Evolutionary conservation across 2,888 invertebrate genomes (phyloP).

Genomic region (Entomobrya multifasciata): DNA sequence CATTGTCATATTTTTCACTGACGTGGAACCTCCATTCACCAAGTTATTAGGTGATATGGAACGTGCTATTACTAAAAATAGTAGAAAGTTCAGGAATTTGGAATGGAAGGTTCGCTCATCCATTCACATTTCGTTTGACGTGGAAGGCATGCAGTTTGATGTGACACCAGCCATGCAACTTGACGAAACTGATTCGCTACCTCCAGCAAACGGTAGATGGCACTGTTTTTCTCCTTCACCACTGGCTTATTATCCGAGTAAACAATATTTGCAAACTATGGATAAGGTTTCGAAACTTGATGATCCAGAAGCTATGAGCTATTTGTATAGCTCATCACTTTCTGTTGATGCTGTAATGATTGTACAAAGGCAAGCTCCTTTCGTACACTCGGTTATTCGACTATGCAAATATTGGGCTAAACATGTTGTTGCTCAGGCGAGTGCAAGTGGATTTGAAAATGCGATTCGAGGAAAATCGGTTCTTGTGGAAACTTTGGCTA

Average conservation of each 20-base stretch:
- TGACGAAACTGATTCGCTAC: constrained; percentile 50
- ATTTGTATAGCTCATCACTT: constrained; percentile 58
- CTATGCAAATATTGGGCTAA: constrained; percentile 57
- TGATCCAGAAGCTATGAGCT: constrained; percentile 46
- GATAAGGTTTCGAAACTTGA: constrained; percentile 47
- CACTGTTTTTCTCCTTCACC: constrained; percentile 45
- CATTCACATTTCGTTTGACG: constrained; percentile 59
- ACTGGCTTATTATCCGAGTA: constrained; percentile 47
- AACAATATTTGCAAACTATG: constrained; percentile 49
- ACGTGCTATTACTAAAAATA: constrained; percentile 20
- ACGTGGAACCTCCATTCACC: constrained; percentile 48
- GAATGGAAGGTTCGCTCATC: constrained; percentile 49
- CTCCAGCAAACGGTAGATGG: too few species aligned
- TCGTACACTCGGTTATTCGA: constrained; percentile 59
- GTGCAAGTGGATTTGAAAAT: too few species aligned
- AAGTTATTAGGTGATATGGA: constrained; percentile 46
- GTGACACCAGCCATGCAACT: constrained; percentile 58
- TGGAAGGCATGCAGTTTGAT: constrained; percentile 60
- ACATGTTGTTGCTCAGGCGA: constrained; percentile 44
- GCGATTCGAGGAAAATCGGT: constrained; percentile 58
- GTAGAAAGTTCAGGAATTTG: constrained; percentile 42
- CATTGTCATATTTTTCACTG: constrained; percentile 63
- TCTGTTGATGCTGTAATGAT: constrained; percentile 57
- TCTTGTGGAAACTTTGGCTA: constrained; percentile 53
- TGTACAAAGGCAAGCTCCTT: constrained; percentile 50